Conservation (phyloP, 2,888 invertebrate species). For the Eucriotettix oculatus region DNA sequence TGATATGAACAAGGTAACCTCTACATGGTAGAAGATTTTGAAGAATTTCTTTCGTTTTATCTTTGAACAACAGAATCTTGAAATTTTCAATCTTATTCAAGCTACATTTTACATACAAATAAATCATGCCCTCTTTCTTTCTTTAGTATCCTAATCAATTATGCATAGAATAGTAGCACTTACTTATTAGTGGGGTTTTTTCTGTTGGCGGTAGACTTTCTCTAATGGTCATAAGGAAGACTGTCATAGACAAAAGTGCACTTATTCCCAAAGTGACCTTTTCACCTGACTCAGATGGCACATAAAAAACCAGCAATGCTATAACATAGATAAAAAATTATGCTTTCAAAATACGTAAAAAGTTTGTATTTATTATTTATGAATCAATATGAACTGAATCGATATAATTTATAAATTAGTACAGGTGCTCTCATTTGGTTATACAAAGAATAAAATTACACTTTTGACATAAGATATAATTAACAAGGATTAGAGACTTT, state of each 20-base stretch:
- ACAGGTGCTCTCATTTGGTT: too few relatives aligned
- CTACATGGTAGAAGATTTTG: too few relatives aligned
- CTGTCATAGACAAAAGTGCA: slow-evolving; percentile 75
- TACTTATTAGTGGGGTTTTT: slow-evolving; percentile 73
- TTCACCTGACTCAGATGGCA: slow-evolving; percentile 74
- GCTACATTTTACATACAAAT: too few relatives aligned
- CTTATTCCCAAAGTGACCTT: slow-evolving; percentile 77
- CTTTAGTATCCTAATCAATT: too few relatives aligned
- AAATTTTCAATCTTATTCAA: too few relatives aligned
- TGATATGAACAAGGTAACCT: too few relatives aligned
- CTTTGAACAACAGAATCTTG: too few relatives aligned
- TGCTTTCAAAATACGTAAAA: background rate
- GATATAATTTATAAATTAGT: background rate
- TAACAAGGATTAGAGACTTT: too few relatives aligned
- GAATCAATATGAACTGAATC: background rate
- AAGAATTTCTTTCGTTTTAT: too few relatives aligned
- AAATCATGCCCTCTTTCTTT: too few relatives aligned
- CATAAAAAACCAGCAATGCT: slow-evolving; percentile 74
- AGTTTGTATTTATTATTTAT: background rate
- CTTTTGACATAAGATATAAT: too few relatives aligned
- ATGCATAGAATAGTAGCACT: slow-evolving; percentile 22
- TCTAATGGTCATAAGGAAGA: slow-evolving; percentile 73
- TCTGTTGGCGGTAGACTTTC: slow-evolving; percentile 76
- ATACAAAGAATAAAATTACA: too few relatives aligned
- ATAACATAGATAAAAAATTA: slow-evolving; percentile 16